These are phyloP conservation scores for Anthophora plumipes DNA, from an alignment of 2,888 invertebrate genomes.

Conservation along the genomic window DNA sequence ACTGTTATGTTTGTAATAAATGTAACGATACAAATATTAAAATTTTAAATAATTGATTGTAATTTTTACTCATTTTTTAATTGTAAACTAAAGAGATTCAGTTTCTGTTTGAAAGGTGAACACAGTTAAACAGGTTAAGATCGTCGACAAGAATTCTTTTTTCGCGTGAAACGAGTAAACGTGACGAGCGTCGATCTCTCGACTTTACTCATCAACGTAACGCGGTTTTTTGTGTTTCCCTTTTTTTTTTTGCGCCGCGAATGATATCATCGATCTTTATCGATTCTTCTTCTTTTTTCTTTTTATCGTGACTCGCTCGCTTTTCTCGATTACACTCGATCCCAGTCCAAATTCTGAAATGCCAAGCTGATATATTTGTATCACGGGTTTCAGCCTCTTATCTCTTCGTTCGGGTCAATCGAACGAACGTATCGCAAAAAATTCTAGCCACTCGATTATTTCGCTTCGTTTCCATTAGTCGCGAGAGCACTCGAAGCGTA, in stretches of 20 bases:
- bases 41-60: too few relatives aligned
- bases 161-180: too few relatives aligned
- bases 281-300: background rate
- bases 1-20: too few relatives aligned
- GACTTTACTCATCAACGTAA: constrained; percentile 5
- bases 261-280: constrained; percentile 42
- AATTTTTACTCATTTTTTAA: too few relatives aligned
- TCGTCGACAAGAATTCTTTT: too few relatives aligned
- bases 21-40: too few relatives aligned
- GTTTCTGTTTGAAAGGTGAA: too few relatives aligned
- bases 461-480: background rate
- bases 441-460: background rate
- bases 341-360: background rate
- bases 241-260: constrained; percentile 13
- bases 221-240: too few relatives aligned
- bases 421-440: background rate
- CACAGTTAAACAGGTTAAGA: too few relatives aligned
- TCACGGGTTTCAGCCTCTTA: background rate
- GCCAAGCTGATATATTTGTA: background rate
- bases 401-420: background rate
- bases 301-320: background rate
- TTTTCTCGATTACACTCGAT: background rate
- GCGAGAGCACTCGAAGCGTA: background rate
- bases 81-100: too few relatives aligned
- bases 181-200: constrained; percentile 27